Evolutionary conservation across 2,113 vertebrate species (phyloP), one percentile per base, ranked within the genome.

Genomic region (Amblyopsis rosae): DNA sequence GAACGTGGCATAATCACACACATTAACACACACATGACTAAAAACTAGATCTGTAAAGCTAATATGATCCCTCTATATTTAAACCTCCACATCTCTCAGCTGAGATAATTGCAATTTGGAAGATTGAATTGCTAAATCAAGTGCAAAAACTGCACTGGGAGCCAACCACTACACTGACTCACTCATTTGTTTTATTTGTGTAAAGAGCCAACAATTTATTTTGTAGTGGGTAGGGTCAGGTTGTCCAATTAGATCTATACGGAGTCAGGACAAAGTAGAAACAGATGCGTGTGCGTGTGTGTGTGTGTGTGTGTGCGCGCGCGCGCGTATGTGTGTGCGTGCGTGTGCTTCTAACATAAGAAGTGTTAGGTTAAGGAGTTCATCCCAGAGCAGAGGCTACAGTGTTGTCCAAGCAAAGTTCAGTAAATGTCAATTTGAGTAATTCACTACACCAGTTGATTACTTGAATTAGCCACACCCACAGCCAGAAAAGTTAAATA

Each of bases 251-350:
- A 65, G 54, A 65, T 67, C 16, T 12, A 50, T 55, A 59, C 45
- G 49, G 5, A 55, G 11, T 59, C 13, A 56, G 32, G 12, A 63
- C 58, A 48, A 69, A 88, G 75, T 49, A 62, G 67, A 83, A 78
- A 71, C 84, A 86, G 76, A 77, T 82, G 78, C 72, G 56, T 57
- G 47, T 32, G 12, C 17, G 66, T 33, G 49, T 51, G 62, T 32
- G 48, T n/a, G 33, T 15, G 47, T 51, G 56, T 64, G 48, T 64
- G 48, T 66, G 33, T 59, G 19, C 56, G 55, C n/a, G n/a, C n/a
- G n/a, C n/a, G n/a, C n/a, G n/a, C n/a, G n/a, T n/a, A n/a, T 69
- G 51, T 60, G 33, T 17, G 11, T 69, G 63, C 49, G 45, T 19
- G 45, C 4, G 63, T 62, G 45, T 19, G 45, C 4, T 8, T 62